Conservation (phyloP, 2,113 vertebrate genomes). For the Psittacula cyanocephala region DNA sequence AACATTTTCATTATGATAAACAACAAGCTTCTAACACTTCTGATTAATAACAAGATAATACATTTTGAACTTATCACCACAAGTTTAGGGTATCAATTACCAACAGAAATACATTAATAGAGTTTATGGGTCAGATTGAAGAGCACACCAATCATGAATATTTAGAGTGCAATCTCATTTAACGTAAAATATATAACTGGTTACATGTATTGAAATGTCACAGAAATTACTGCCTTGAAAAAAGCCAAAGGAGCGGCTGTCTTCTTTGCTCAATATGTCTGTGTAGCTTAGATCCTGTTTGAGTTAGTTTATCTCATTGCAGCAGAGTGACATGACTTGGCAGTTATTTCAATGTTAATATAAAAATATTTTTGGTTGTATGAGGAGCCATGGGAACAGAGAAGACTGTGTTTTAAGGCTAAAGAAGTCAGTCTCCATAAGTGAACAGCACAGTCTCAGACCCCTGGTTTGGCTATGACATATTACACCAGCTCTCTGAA, state of each 20-base stretch:
- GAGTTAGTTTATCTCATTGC: neutral
- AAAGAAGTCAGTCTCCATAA: neutral
- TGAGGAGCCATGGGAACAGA: neutral
- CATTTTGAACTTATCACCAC: neutral
- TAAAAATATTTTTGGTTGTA: neutral
- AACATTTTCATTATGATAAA: neutral
- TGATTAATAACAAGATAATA: neutral
- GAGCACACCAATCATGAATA: neutral
- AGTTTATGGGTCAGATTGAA: neutral
- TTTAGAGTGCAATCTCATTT: neutral
- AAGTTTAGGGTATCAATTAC: neutral
- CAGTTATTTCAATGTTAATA: neutral
- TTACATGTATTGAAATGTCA: neutral
- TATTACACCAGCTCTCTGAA: neutral
- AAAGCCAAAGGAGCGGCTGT: neutral
- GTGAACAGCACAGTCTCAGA: neutral
- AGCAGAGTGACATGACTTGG: neutral
- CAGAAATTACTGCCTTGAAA: neutral
- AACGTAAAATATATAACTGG: neutral
- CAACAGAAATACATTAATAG: neutral
- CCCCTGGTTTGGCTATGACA: rapidly evolving
- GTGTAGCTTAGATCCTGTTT: neutral
- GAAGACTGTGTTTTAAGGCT: neutral
- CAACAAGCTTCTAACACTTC: neutral
- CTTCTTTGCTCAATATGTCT: neutral